Percentiles rank a stretch among this genome's conserved stretches.
phyloP scores from a whole-genome alignment of 2,888 invertebrate genomes.

The Ligdia adustata region DNA sequence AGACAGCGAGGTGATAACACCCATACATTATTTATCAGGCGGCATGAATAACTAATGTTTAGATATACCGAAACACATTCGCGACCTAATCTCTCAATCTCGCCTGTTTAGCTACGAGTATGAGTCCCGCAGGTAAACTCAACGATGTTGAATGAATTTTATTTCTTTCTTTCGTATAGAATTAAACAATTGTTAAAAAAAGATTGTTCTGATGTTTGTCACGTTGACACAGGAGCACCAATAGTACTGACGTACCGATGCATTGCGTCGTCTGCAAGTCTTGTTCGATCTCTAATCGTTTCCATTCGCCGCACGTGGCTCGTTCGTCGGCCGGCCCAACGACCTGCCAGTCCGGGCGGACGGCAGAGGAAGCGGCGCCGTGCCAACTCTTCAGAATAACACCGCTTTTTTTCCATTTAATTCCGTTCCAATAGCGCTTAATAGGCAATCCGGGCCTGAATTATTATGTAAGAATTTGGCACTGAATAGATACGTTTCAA shows the following conservation, averaged over 20 bases:
- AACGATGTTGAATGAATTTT: too few species aligned
- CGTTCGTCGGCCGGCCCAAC: constrained; percentile 37
- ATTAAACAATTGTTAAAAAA: too few species aligned
- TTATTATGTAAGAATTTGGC: constrained; percentile 26
- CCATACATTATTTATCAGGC: constrained; percentile 8
- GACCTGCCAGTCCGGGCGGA: constrained; percentile 6
- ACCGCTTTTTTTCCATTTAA: constrained; percentile 38
- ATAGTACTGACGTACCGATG: too few species aligned
- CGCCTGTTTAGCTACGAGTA: constrained; percentile 8
- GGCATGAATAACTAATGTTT: constrained; percentile 18
- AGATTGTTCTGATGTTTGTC: too few species aligned
- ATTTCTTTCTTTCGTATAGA: too few species aligned
- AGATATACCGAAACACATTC: constrained; percentile 18
- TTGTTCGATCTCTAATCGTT: constrained; percentile 42
- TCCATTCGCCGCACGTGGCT: constrained; percentile 33
- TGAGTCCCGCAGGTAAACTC: constrained; percentile 5
- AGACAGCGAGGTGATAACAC: constrained; percentile 9
- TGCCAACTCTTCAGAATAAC: constrained; percentile 40
- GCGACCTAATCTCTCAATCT: constrained; percentile 13
- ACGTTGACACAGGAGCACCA: too few species aligned
- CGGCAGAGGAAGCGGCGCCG: constrained; percentile 13
- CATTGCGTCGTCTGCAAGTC: too few species aligned
- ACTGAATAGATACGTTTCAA: constrained; percentile 5
- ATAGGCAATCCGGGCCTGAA: constrained; percentile 36
- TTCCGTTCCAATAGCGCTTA: constrained; percentile 40